Evolutionary conservation across 2,797 vertebrate genomes (phyloP).

Genomic region (Hafferia zeledoni): DNA sequence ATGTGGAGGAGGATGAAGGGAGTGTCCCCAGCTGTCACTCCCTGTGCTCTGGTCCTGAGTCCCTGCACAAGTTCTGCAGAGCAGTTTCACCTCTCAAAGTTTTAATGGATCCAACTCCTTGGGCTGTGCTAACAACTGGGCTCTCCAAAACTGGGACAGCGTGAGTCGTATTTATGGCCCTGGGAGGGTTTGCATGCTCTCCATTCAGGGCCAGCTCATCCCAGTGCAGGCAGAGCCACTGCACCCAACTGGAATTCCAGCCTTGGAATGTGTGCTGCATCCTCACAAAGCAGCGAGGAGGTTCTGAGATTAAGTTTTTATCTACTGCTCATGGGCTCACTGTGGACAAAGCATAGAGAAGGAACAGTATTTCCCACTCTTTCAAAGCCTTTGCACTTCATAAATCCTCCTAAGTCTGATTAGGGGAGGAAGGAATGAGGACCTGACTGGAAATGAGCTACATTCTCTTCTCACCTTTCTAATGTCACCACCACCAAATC

Average conservation of each 20-base stretch:
- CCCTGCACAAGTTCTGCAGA: background rate
- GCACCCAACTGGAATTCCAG: background rate
- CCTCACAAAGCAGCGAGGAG: background rate
- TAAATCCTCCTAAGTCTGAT: background rate
- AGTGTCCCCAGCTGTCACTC: background rate
- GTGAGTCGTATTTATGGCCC: background rate
- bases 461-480: background rate
- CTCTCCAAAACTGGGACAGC: background rate
- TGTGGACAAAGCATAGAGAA: background rate
- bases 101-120: background rate
- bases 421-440: background rate
- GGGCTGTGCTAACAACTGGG: background rate
- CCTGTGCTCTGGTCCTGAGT: background rate
- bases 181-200: background rate
- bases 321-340: background rate
- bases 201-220: background rate
- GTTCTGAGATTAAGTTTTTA: background rate
- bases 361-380: background rate
- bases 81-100: background rate
- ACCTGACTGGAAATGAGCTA: background rate
- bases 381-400: background rate
- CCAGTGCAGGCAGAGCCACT: background rate
- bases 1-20: background rate
- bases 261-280: background rate
- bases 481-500: background rate